Evolutionary conservation across 2,797 vertebrate species (phyloP), one percentile per base, ranked within the genome.

Genomic region (Cephalopachus bancanus): DNA sequence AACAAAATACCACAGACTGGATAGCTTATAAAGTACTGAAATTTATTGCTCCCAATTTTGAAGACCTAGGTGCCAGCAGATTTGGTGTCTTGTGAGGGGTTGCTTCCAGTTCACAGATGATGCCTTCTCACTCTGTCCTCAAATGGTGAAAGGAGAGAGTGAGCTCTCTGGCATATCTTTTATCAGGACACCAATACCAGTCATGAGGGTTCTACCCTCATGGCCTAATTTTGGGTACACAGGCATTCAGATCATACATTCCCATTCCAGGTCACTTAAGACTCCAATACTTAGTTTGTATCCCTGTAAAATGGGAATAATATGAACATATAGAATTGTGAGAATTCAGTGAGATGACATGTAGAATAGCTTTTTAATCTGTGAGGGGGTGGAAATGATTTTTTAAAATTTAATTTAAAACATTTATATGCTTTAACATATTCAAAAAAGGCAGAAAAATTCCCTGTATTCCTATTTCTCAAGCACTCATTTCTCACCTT

Each of bases 351-450:
- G 49, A 80, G 16, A 60, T 71, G 55, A 71, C 26, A 33, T 10
- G 8, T 49, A 7, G 44, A 44, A 44, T 44, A 44, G 44, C 44
- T 44, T 44, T 44, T 81, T 60, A 93, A 87, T 71, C 9, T 15
- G 0, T 78, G 65, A 69, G 89, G 8, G 7, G 28, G 17, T 78
- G 4, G 51, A 22, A 65, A 55, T n/a, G 4, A 80, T 28, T 51
- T 65, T 44, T 20, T 71, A 15, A 15, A 51, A 20, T 49, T 94
- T 95, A 83, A 78, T 81, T 93, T 95, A 81, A 75, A 12, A 59
- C 11, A 76, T 75, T 74, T 69, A 28, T 24, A 49, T 88, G 53
- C 11, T 51, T 65, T 80, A 72, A 83, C 80, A 49, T 80, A 80
- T 55, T 93, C 30, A 74, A 59, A 75, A 75, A 75, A 49, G 19